These are phyloP conservation scores for Glaucomys volans DNA, from an alignment of 2,113 vertebrate genomes.

Conservation along the genomic window DNA sequence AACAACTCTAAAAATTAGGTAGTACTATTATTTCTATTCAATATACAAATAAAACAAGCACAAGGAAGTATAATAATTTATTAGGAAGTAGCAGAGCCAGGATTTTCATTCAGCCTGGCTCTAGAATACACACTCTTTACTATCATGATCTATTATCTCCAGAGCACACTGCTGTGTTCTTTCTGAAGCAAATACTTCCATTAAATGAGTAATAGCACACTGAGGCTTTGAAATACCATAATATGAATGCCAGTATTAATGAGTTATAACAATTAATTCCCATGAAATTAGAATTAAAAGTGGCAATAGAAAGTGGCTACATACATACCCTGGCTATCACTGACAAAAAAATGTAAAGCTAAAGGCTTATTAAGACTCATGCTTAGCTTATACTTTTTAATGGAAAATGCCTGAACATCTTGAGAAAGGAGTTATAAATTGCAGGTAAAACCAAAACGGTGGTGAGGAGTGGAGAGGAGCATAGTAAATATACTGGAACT, in stretches of 20 bases:
- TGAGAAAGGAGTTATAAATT: not conserved
- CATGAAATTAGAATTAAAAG: slow-evolving; percentile 33
- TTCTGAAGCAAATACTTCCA: not conserved
- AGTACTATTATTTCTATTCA: slow-evolving; percentile 36
- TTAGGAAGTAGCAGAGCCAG: not conserved
- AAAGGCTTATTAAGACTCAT: slow-evolving; percentile 25
- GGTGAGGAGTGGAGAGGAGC: not conserved
- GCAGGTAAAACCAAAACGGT: not conserved
- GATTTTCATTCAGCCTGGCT: not conserved
- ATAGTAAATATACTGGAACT: not conserved
- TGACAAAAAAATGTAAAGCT: slow-evolving; percentile 39
- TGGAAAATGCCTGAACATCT: not conserved
- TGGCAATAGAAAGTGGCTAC: not conserved
- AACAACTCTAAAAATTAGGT: not conserved
- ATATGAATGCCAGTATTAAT: slow-evolving; percentile 9
- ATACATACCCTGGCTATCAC: slow-evolving; percentile 29
- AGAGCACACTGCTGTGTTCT: not conserved
- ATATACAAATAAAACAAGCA: slow-evolving; percentile 23
- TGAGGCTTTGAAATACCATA: not conserved
- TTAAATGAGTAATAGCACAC: slow-evolving; percentile 22
- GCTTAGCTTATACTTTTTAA: not conserved
- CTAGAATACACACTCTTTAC: not conserved
- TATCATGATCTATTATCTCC: not conserved
- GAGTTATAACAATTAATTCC: slow-evolving; percentile 18
- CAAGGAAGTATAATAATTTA: slow-evolving; percentile 33